A percentile compares a stretch with the other conserved stretches of the same genome.
Evolutionary conservation across 2,113 vertebrate species (phyloP).

Genomic region (Podocnemis expansa): DNA sequence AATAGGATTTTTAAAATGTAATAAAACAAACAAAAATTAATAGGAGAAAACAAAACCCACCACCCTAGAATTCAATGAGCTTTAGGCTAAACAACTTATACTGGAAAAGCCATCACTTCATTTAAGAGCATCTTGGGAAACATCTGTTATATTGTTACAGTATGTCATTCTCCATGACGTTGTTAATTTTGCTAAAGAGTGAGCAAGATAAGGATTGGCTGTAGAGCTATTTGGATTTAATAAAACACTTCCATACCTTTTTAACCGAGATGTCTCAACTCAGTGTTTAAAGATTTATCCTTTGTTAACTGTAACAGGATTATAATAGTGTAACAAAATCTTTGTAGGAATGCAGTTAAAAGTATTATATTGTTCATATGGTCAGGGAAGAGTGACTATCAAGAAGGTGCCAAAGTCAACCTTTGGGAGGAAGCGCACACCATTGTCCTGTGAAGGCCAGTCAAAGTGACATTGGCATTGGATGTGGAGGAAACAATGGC

Average conservation of each 20-base stretch:
- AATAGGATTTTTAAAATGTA: not conserved
- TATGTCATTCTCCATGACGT: not conserved
- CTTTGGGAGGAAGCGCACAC: not conserved
- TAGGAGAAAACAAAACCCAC: not conserved
- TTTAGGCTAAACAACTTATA: not conserved
- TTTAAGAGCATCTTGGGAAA: not conserved
- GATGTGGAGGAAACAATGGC: not conserved
- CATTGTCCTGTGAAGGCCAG: not conserved
- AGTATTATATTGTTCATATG: not conserved
- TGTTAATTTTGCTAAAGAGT: constrained; percentile 8
- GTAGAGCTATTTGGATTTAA: constrained; percentile 59
- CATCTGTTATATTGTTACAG: not conserved
- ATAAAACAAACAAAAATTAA: not conserved
- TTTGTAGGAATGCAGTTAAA: not conserved
- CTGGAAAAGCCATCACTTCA: not conserved
- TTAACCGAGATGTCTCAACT: constrained; percentile 15
- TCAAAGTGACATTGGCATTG: not conserved
- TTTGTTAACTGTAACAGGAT: constrained; percentile 14
- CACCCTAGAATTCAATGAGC: not conserved
- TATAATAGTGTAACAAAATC: constrained; percentile 3
- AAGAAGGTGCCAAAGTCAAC: not conserved
- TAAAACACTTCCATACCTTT: constrained; percentile 23
- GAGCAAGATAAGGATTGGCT: not conserved
- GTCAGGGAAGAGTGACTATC: not conserved
- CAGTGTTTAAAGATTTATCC: constrained; percentile 7